These are phyloP conservation scores for Paratilapia polleni DNA, from an alignment of 2,113 vertebrate genomes.

Conservation along the genomic window DNA sequence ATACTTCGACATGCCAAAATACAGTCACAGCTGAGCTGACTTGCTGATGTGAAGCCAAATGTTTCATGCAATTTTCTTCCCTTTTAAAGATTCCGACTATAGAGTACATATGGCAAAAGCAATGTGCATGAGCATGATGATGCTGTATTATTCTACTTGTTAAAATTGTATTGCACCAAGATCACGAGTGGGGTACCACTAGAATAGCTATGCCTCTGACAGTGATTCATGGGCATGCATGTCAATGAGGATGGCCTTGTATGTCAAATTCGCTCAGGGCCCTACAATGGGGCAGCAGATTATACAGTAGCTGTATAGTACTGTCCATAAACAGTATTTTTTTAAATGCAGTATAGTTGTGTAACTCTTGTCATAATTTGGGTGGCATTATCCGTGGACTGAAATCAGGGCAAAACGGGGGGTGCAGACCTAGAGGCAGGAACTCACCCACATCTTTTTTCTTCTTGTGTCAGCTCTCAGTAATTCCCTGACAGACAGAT, in stretches of 20 bases:
- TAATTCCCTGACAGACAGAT: constrained; percentile 6
- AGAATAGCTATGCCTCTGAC: neutral
- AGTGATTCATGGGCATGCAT: constrained; percentile 10
- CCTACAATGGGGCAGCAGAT: neutral
- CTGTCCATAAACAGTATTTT: neutral
- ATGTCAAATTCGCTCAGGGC: neutral
- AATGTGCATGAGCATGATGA: neutral
- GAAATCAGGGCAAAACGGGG: neutral
- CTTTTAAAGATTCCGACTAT: neutral
- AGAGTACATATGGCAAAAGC: neutral
- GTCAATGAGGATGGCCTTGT: neutral
- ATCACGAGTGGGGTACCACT: neutral
- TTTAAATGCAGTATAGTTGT: neutral
- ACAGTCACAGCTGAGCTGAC: too few relatives aligned
- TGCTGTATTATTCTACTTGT: neutral
- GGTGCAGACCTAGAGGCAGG: neutral
- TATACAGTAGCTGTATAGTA: neutral
- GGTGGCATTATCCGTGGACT: neutral
- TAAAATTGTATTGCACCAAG: neutral
- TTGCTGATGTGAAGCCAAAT: too few relatives aligned
- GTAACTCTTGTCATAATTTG: neutral
- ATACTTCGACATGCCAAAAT: neutral
- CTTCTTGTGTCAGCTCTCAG: constrained; percentile 12
- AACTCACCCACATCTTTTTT: neutral
- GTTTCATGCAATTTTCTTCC: too few relatives aligned